Evolutionary conservation across 2,797 vertebrate genomes (phyloP), one percentile per base, ranked within the genome.

Genomic region (Tenualosa ilisha): DNA sequence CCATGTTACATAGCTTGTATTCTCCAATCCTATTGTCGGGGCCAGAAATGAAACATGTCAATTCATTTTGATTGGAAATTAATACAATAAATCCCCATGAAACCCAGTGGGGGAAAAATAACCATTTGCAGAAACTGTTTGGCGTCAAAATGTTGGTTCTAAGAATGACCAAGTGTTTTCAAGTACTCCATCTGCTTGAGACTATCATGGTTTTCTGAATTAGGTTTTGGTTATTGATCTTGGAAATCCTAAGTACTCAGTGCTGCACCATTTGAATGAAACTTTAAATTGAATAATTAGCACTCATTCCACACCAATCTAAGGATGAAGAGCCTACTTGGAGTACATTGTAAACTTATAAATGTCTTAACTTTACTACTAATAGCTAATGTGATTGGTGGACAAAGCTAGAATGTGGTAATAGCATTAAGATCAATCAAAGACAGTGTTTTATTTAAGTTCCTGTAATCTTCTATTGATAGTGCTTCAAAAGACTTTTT

Each of bases 401-500:
- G 72, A 79, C 37, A 79, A 79, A 20, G 40, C 72, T 79, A 79
- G 40, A 46, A 79, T 79, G 72, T 79, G 72, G 72, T 79, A 79
- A 79, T 79, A 79, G 72, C 72, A 79, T 79, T 79, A n/a, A 79
- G 72, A 79, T 46, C 72, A 79, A 79, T 79, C 72, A 79, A 46
- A 46, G 72, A 46, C 68, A 40, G 31, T 75, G 72, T 79, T 79
- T 79, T 79, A 79, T 22, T 43, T 22, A 17, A 75, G 40, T 43
- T 79, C 20, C 37, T 79, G 40, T 43, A 79, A 20, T 46, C 8
- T 79, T 79, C 72, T 40, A 40, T 79, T 20, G 43, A 79, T 46
- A 46, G 72, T 79, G 72, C 40, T 79, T 43, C 72, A 79, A 79
- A 79, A 79, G 72, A 46, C 37, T 46, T 40, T 79, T 88, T 89